Percentiles rank a stretch among this genome's conserved stretches.
Evolutionary conservation across 2,797 vertebrate genomes (phyloP).

Genomic region (Amblyopsis hoosieri): DNA sequence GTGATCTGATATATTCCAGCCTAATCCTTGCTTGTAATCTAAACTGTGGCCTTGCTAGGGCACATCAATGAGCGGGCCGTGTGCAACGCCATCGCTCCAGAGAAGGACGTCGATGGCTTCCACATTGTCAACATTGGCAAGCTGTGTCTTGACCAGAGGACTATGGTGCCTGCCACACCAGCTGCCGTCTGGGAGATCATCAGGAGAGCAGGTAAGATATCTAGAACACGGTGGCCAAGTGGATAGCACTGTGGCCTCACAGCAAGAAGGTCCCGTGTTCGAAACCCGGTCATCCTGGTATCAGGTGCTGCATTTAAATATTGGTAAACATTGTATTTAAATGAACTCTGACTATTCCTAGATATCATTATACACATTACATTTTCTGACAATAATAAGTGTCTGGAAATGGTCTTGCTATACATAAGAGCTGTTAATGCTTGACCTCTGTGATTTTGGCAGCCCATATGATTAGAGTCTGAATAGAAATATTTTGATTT

Average conservation of each 20-base stretch:
- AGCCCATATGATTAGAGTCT: too few relatives aligned
- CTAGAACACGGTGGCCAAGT: not conserved
- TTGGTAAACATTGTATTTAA: not conserved
- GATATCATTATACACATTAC: too few relatives aligned
- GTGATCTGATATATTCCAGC: too few relatives aligned
- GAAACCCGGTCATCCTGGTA: too few relatives aligned
- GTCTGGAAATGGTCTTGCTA: too few relatives aligned
- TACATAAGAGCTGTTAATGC: too few relatives aligned
- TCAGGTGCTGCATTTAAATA: not conserved
- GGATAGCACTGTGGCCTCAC: too few relatives aligned
- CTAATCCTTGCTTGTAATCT: not conserved
- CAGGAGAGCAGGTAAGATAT: slow-evolving; percentile 80
- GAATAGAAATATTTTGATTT: too few relatives aligned
- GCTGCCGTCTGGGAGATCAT: slow-evolving; percentile 94
- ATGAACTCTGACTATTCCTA: too few relatives aligned
- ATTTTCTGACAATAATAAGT: too few relatives aligned
- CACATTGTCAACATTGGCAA: slow-evolving; percentile 90
- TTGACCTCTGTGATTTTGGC: too few relatives aligned
- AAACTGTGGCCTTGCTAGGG: slow-evolving; percentile 44
- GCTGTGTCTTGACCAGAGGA: slow-evolving; percentile 89
- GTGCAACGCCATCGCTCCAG: slow-evolving; percentile 87
- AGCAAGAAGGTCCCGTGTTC: too few relatives aligned
- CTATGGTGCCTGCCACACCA: slow-evolving; percentile 89
- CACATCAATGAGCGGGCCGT: slow-evolving; percentile 87
- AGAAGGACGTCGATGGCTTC: slow-evolving; percentile 94